Conservation (phyloP, 2,888 invertebrate species). For the Diogma glabrata region DNA sequence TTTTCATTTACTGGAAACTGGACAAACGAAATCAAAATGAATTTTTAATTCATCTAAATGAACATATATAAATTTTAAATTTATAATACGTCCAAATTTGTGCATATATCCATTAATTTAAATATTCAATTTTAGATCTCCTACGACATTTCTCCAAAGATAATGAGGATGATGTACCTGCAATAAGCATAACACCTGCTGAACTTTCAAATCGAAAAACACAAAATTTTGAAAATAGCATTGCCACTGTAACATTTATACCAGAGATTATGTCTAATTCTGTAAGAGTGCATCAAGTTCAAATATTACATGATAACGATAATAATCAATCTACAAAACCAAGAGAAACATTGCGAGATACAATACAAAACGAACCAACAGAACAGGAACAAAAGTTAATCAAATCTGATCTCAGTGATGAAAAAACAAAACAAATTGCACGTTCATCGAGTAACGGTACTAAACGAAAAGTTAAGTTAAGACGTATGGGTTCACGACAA, state of each 20-base stretch:
- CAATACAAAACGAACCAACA: not conserved
- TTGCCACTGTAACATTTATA: conserved; percentile 17
- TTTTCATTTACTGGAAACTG: too few relatives aligned
- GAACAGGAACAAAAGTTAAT: too few relatives aligned
- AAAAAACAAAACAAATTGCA: conserved; percentile 16
- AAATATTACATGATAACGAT: conserved; percentile 3
- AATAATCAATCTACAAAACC: not conserved
- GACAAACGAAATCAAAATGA: too few relatives aligned
- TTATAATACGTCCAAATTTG: too few relatives aligned
- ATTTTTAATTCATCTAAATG: too few relatives aligned
- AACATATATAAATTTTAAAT: too few relatives aligned
- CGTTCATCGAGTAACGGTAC: conserved; percentile 21
- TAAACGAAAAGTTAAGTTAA: conserved; percentile 29
- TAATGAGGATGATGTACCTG: conserved; percentile 26
- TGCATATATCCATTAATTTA: too few relatives aligned
- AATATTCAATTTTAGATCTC: too few relatives aligned
- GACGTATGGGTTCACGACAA: conserved; percentile 35
- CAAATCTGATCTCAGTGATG: too few relatives aligned
- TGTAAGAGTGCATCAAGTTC: conserved; percentile 2
- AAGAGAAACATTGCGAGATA: not conserved
- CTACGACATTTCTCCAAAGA: conserved; percentile 1
- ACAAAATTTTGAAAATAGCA: not conserved
- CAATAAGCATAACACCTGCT: conserved; percentile 32
- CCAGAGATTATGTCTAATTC: conserved; percentile 17
- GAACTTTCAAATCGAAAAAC: conserved; percentile 20